phyloP scores from a whole-genome alignment of 2,797 vertebrate species.

The Lagodon rhomboides region DNA sequence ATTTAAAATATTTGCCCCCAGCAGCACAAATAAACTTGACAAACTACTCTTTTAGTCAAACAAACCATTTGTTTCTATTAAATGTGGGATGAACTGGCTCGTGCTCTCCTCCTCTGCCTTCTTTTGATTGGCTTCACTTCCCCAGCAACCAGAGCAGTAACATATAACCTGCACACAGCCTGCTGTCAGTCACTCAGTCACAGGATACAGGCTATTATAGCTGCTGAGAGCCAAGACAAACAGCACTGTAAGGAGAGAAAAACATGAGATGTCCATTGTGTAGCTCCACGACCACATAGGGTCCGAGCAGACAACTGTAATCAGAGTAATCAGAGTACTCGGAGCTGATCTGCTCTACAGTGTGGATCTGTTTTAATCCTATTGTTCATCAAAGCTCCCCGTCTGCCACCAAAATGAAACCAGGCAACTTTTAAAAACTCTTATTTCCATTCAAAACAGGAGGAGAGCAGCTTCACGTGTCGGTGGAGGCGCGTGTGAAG shows the following conservation, averaged over 20 bases:
- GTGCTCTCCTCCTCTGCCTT: background rate
- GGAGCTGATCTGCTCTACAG: constrained; percentile 46
- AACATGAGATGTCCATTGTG: background rate
- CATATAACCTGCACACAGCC: background rate
- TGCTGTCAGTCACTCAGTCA: background rate
- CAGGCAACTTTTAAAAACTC: background rate
- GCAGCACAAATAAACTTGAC: background rate
- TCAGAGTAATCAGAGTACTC: constrained; percentile 19
- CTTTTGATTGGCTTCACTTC: background rate
- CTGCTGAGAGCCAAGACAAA: background rate
- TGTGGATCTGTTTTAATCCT: constrained; percentile 75
- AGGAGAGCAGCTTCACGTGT: rapidly evolving
- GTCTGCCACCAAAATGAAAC: background rate
- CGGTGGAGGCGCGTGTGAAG: background rate
- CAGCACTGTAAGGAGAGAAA: background rate
- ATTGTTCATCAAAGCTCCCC: constrained; percentile 65
- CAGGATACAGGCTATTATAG: background rate
- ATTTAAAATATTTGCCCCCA: background rate
- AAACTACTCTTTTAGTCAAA: background rate
- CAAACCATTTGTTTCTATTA: background rate
- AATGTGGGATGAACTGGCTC: background rate
- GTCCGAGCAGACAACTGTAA: constrained; percentile 33
- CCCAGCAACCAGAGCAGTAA: constrained; percentile 13
- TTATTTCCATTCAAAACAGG: background rate
- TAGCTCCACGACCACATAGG: constrained; percentile 27